A percentile compares a stretch with the other conserved stretches of the same genome.
Conservation (phyloP, 2,113 vertebrate genomes). For the Centropus unirufus region DNA sequence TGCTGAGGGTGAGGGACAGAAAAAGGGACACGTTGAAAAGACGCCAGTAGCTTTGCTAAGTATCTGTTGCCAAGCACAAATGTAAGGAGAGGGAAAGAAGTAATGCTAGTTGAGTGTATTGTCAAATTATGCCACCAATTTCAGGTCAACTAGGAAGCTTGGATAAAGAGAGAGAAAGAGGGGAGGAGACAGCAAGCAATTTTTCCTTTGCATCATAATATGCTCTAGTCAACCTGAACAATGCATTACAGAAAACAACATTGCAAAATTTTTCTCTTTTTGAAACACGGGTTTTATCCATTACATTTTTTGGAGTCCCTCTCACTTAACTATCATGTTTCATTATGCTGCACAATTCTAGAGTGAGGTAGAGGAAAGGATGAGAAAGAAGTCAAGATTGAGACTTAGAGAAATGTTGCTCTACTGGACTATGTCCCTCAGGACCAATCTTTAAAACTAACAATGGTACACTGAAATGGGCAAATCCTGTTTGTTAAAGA, state of each 20-base stretch:
- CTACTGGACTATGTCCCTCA: neutral
- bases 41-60: neutral
- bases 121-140: neutral
- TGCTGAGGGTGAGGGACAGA: neutral
- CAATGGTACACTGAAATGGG: neutral
- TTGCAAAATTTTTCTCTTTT: neutral
- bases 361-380: neutral
- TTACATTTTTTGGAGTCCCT: neutral
- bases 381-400: neutral
- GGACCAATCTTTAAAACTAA: neutral
- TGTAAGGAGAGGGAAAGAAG: neutral
- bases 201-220: neutral
- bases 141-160: neutral
- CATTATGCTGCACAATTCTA: neutral
- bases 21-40: neutral
- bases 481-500: neutral
- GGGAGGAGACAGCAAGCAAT: neutral
- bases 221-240: neutral
- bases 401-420: neutral
- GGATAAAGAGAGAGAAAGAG: neutral
- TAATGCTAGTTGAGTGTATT: neutral
- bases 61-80: neutral
- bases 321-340: neutral
- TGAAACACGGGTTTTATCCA: neutral
- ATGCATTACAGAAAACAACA: neutral